Evolutionary conservation across 1,140 invertebrate species (phyloP).

Genomic region (Neodiprion fabricii): DNA sequence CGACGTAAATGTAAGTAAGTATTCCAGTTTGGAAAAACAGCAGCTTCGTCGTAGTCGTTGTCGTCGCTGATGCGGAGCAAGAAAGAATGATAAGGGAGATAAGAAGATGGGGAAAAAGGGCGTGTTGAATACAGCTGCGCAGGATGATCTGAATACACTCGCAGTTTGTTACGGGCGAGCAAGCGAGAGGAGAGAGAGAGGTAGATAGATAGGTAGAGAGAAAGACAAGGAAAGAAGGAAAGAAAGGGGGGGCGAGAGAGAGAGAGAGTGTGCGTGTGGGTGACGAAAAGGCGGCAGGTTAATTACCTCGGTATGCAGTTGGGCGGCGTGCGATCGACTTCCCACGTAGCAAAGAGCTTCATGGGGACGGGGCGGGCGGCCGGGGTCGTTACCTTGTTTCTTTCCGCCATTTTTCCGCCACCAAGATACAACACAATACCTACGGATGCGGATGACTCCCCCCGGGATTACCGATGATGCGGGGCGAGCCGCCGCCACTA

Average conservation of each 20-base stretch:
- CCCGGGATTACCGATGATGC: no score
- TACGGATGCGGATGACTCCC: no score
- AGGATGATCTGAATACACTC: no score
- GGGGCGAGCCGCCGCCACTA: no score
- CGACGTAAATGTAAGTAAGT: no score
- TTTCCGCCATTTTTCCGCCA: constrained; percentile 62
- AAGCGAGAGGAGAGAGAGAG: background rate
- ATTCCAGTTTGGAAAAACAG: no score
- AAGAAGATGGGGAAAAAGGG: background rate
- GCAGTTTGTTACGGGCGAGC: background rate
- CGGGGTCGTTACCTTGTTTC: constrained; percentile 55
- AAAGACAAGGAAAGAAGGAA: background rate
- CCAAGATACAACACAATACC: no score
- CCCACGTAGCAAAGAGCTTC: constrained; percentile 98
- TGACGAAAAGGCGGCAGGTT: no score
- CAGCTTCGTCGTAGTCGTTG: no score
- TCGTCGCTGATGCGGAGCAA: no score
- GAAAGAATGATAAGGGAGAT: no score
- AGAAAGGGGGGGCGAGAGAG: background rate
- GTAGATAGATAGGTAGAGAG: background rate
- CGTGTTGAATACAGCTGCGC: background rate
- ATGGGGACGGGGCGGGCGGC: constrained; percentile 88
- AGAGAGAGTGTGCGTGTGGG: background rate
- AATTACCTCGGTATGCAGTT: constrained; percentile 95
- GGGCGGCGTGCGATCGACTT: constrained; percentile 94